Base-by-base conservation (phyloP, 1,140 invertebrate genomes). In the Meloidogyne exigua region DNA sequence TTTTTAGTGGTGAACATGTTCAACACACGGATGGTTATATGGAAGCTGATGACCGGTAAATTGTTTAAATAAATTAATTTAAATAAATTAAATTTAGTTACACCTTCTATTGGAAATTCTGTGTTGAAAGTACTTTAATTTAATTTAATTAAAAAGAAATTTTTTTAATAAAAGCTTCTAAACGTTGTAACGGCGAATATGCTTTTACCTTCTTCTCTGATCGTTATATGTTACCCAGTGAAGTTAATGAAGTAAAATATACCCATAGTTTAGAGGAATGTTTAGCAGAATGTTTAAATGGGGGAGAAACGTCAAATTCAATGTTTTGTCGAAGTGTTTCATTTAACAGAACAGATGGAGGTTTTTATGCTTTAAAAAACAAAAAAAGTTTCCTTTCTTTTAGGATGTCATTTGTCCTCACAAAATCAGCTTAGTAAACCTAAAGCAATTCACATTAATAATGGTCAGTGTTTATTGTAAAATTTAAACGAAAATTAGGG, bases 51-150 rank as follows among this genome's bases (percentile, higher is more conserved):
- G 85, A 87, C 76, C 83, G 85, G n/a, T 87, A 0, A 2, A n/a
- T 7, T 57, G 7, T n/a, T 57, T 57, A 57, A n/a, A n/a, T 15
- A 4, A 57, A n/a, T 5, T n/a, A 18, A 18, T n/a, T 57, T 57
- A 57, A 39, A 39, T 39, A 39, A 7, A n/a, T n/a, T n/a, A 7
- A n/a, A 49, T 57, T 57, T 9, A 57, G 49, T 4, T 57, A 82
- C 67, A 86, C 85, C 7, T 87, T 87, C 76, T 87, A 87, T 72
- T 87, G 85, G 85, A 87, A 87, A 70, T 87, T 88, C 75, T 87
- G 85, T 76, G 72, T 87, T 13, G 82, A 87, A 25, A 83, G 85
- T 86, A 39, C 79, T 82, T 85, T 42, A 32, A 57, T 39, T 15
- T 32, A 73, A n/a, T 73, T 26, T 9, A 75, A 13, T 77, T 72